Conservation (phyloP, 2,888 invertebrate species). For the Philhelius pedissequus region DNA sequence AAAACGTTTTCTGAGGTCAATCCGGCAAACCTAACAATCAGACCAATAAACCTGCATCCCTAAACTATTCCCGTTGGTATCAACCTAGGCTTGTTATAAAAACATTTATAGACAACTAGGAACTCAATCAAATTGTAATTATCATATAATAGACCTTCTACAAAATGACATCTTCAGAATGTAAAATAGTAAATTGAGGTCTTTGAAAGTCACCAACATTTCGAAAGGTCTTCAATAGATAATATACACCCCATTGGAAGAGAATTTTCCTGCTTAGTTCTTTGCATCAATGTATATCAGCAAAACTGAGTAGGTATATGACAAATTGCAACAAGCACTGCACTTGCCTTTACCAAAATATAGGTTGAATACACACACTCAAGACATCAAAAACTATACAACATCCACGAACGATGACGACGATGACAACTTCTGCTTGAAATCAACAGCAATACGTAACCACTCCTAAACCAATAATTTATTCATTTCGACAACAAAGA, state of each 20-base stretch:
- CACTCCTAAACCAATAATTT: conserved; percentile 64
- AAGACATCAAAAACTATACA: conserved; percentile 6
- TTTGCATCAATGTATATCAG: not conserved
- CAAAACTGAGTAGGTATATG: conserved; percentile 31
- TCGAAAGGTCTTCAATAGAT: conserved; percentile 30
- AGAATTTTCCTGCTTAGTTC: not conserved
- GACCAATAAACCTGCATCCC: too few relatives aligned
- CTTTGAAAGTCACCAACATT: conserved; percentile 34
- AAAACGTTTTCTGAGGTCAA: too few relatives aligned
- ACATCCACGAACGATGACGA: not conserved
- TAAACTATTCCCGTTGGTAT: too few relatives aligned
- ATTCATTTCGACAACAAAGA: conserved; percentile 69
- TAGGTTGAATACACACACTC: not conserved
- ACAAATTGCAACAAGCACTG: conserved; percentile 35
- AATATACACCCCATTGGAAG: conserved; percentile 2
- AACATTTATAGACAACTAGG: too few relatives aligned
- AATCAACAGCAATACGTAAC: conserved; percentile 47
- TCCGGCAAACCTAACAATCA: too few relatives aligned
- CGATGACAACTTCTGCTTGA: conserved; percentile 25
- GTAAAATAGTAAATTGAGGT: not conserved
- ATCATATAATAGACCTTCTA: too few relatives aligned
- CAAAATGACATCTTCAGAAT: not conserved
- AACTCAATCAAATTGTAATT: too few relatives aligned
- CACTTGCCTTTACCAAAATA: not conserved
- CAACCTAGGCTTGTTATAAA: too few relatives aligned